Evolutionary conservation across 2,797 vertebrate species (phyloP).

Genomic region (Oryzias sinensis): DNA sequence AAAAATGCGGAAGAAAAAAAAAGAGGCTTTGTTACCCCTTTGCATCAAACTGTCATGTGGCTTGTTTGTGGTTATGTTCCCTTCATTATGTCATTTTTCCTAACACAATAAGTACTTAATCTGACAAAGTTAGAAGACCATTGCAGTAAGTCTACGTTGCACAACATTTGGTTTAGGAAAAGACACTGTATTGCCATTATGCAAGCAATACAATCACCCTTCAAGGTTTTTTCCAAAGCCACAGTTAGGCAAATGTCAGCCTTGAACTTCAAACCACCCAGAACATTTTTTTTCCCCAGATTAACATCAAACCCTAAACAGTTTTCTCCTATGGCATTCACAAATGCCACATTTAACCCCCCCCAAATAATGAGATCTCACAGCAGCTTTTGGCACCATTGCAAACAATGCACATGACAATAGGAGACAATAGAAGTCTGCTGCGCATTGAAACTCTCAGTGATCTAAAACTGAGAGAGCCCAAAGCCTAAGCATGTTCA

Average conservation of each 20-base stretch:
- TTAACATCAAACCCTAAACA: not conserved
- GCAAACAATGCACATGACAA: not conserved
- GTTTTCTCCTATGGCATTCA: not conserved
- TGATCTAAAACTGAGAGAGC: no score
- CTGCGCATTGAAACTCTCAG: no score
- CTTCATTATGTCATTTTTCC: slow-evolving; percentile 1
- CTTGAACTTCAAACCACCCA: not conserved
- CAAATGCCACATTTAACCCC: not conserved
- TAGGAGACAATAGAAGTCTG: not conserved
- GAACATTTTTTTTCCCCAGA: not conserved
- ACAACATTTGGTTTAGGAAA: slow-evolving; percentile 6
- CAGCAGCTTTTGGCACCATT: no score
- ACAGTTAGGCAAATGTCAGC: not conserved
- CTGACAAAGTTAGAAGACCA: not conserved
- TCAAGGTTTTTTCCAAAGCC: slow-evolving; percentile 9
- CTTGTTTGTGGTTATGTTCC: slow-evolving; percentile 12
- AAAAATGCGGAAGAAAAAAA: not conserved
- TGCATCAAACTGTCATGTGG: slow-evolving; percentile 21
- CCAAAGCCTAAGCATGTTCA: slow-evolving; percentile 11
- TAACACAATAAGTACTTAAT: slow-evolving; percentile 17
- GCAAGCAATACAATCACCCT: slow-evolving; percentile 3
- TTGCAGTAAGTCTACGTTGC: slow-evolving; percentile 8
- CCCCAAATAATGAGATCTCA: not conserved
- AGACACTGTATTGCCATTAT: slow-evolving; percentile 3
- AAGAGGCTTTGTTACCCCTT: not conserved